Base-by-base conservation (phyloP, 2,113 vertebrate species). In the Anguilla japonica region DNA sequence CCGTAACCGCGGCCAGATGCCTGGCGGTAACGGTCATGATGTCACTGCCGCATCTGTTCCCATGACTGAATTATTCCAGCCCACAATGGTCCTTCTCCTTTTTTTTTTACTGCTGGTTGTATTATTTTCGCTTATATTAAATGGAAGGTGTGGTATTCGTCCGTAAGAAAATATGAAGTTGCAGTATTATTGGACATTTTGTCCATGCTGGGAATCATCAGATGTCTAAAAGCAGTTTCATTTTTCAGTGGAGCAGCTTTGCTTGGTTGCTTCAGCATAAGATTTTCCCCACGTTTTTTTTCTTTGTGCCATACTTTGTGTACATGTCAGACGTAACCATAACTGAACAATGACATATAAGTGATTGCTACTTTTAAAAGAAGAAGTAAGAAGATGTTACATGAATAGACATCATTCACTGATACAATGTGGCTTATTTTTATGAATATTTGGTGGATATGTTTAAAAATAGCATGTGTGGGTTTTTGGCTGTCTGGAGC, bases 11-110 rank as follows among this genome's bases (percentile, higher is more conserved):
- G 18, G 46, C 92, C 93, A 91, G 91, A 92, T 91, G 93, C 80
- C 89, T 63, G 9, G 67, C 26, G 57, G 87, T n/a, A 63, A 84
- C 26, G 57, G 57, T n/a, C 9, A n/a, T 84, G 83, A 67, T 84
- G 83, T 84, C 83, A 84, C n/a, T 40, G 63, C 40, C 86, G 90
- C 92, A 91, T 94, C 89, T 95, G 93, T 88, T 91, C 20, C 67
- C 39, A 81, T 88, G 85, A 91, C 89, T 89, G 85, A 89, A 78
- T 90, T 81, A 87, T 63, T 41, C 78, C 79, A 16, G 50, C 78
- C 90, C 86, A 89, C 88, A 6, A 87, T 39, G 86, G 56, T 87
- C 83, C 57, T 2, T 41, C 34, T 83, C 63, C 46, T 29, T 50
- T 80, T 88, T 86, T 80, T 1, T 82, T 86, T 0, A 34, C 57